Evolutionary conservation across 2,113 vertebrate genomes (phyloP), one percentile per base, ranked within the genome.

Genomic region (Xiphorhynchus elegans): DNA sequence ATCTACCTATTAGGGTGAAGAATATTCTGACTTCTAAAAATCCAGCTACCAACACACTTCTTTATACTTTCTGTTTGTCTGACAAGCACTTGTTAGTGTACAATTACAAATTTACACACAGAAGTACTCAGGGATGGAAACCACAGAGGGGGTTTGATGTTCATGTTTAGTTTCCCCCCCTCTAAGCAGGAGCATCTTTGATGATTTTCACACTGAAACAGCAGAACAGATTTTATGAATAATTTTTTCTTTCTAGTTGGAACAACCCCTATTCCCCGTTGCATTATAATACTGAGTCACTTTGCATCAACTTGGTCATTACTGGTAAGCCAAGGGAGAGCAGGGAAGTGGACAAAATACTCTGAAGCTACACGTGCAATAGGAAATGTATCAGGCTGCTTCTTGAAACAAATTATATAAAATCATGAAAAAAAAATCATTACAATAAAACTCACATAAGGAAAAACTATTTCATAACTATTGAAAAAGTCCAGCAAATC

Each of bases 221-320:
- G 75, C 50, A 75, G 70, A 93, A 94, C 75, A 96, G 87, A 87
- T 80, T 90, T 91, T 81, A 78, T 81, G 63, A 94, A 94, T 95
- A 16, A 47, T 39, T 96, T 96, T 92, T 95, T 68, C 60, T 92
- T 95, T 37, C 69, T 72, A 25, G 56, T 31, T 89, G 59, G 70
- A 96, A 95, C 28, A 89, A 84, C 20, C 64, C 64, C 37, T 96
- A 20, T 86, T 97, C 78, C 72, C 68, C 73, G 56, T n/a, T 94
- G 52, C 49, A 78, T 67, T 74, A 46, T 74, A 85, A 62, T 55
- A 56, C 31, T 76, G 85, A 93, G 52, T 84, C 79, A 90, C 60
- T 92, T 94, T 92, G 73, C 76, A 90, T 76, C 58, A 86, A 64
- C 31, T 81, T 84, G 79, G 52, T 50, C 66, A 53, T 70, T 87